Base-by-base conservation (phyloP, 2,797 vertebrate genomes). In the Myripristis murdjan region DNA sequence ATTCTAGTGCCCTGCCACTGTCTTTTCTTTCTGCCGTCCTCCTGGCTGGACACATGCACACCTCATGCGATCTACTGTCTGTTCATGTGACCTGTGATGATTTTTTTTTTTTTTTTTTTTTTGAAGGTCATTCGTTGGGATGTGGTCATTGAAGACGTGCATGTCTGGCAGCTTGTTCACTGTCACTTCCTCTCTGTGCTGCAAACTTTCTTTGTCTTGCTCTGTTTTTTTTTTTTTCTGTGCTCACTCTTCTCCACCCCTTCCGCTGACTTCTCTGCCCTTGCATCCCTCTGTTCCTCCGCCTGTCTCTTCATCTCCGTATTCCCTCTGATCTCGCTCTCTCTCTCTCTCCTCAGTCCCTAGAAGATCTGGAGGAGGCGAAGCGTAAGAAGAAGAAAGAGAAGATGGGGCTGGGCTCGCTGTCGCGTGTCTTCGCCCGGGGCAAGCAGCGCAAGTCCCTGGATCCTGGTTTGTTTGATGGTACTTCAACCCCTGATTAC, bases 351-450 rank as follows among this genome's bases (percentile, higher is more conserved):
- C 37, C 20, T 0, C 91, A 99, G 98, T 99, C 98, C 94, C 96
- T 99, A 94, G 98, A 99, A 94, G 98, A 99, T 90, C 94, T 99
- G 89, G 98, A 99, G 93, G 98, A 99, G 95, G 97, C 98, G 94
- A 99, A 98, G 93, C 95, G 98, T 93, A 98, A 98, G 94, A 99
- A 99, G 93, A 99, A 99, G 94, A 99, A 99, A 89, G 98, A 99
- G 91, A 99, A 99, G 91, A 97, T 99, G 94, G 97, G 97, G 4
- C 94, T 99, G 22, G 97, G 98, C 69, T 99, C 98, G 77, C 95
- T 99, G 93, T 99, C 98, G 1, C 96, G 98, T 3, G 98, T 99
- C 80, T 99, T 99, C 6, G 96, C 97, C 86, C 94, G 98, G 79
- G 97, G 98, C 56, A 99, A 99, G 90, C 98, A 99, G 74, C 97